A percentile compares a stretch with the other conserved stretches of the same genome.
phyloP scores from a whole-genome alignment of 2,797 vertebrate species.

The Ptychadena robeensis region DNA sequence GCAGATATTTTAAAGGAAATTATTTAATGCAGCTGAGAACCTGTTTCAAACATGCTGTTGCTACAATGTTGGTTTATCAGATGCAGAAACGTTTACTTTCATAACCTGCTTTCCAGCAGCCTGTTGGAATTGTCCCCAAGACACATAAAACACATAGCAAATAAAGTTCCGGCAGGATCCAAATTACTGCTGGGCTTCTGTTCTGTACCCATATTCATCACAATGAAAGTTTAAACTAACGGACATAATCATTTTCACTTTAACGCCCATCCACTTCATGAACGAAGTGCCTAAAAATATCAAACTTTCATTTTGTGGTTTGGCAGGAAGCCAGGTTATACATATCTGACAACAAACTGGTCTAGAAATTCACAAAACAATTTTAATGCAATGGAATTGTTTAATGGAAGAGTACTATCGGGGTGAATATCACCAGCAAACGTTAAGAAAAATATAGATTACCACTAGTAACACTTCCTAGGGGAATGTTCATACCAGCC shows the following conservation, averaged over 20 bases:
- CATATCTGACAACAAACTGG: background rate
- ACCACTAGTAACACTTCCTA: no score
- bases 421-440: no score
- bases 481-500: no score
- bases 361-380: background rate
- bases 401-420: background rate
- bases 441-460: no score
- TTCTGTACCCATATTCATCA: conserved; percentile 20
- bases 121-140: conserved; percentile 10
- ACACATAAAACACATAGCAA: conserved; percentile 19
- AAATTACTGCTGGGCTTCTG: conserved; percentile 40
- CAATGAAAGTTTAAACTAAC: conserved; percentile 41
- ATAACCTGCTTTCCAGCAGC: background rate
- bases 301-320: conserved; percentile 6
- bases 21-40: background rate
- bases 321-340: conserved; percentile 23
- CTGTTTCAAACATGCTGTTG: background rate
- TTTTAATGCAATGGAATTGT: background rate
- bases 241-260: conserved; percentile 37
- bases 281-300: conserved; percentile 21
- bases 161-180: conserved; percentile 24
- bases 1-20: background rate
- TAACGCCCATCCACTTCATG: conserved; percentile 18
- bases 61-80: background rate
- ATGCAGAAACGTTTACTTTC: background rate